phyloP scores from a whole-genome alignment of 2,888 invertebrate genomes.

The Altica lythri region DNA sequence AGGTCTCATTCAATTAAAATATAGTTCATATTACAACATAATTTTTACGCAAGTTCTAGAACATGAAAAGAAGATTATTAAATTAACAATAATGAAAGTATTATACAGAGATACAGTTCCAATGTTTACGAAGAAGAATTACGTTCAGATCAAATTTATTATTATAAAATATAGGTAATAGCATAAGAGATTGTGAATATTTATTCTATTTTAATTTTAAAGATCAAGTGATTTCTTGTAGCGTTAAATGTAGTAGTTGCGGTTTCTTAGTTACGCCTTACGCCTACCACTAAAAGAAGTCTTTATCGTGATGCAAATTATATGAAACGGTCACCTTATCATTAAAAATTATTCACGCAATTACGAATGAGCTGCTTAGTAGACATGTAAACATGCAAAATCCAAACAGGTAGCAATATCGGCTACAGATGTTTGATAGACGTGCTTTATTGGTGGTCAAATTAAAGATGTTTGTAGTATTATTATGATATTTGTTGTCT shows the following conservation, averaged over 20 bases:
- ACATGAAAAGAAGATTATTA: too few relatives aligned
- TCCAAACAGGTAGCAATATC: conserved; percentile 9
- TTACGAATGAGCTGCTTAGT: conserved; percentile 11
- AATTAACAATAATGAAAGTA: too few relatives aligned
- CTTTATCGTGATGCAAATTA: conserved; percentile 13
- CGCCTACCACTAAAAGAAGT: conserved; percentile 6
- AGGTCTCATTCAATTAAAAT: too few relatives aligned
- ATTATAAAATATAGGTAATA: too few relatives aligned
- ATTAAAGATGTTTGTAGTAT: too few relatives aligned
- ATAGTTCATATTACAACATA: too few relatives aligned
- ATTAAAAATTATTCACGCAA: conserved; percentile 23
- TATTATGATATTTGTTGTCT: too few relatives aligned
- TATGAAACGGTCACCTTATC: conserved; percentile 8
- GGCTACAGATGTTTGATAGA: conserved; percentile 4
- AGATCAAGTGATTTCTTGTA: background rate
- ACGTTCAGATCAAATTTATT: too few relatives aligned
- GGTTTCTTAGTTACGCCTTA: conserved; percentile 16
- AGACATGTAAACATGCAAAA: conserved; percentile 14
- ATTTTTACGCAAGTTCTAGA: too few relatives aligned
- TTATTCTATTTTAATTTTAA: background rate
- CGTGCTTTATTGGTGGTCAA: too few relatives aligned
- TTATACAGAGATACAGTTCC: too few relatives aligned
- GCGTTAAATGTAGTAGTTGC: conserved; percentile 7
- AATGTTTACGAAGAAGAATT: too few relatives aligned
- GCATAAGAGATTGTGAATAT: background rate